These are phyloP conservation scores for Brachypteracias leptosomus DNA, from an alignment of 2,113 vertebrate genomes.

Conservation along the genomic window DNA sequence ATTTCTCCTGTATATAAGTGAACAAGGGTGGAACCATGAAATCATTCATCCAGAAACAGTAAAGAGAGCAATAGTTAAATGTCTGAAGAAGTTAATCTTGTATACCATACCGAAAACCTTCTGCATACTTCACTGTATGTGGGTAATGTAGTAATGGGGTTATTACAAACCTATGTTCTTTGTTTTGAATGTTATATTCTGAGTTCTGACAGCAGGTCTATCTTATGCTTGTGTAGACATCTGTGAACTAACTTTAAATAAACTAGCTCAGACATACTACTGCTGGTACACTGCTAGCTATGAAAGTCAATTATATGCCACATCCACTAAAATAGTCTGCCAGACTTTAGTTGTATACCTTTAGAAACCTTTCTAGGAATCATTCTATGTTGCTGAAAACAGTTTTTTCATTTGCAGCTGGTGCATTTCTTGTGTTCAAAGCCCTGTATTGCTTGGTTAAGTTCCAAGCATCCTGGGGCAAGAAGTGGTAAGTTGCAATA, in stretches of 20 bases:
- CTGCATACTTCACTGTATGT: background rate
- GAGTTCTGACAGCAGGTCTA: background rate
- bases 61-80: background rate
- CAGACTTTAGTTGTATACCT: background rate
- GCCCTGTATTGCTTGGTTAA: background rate
- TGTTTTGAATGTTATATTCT: background rate
- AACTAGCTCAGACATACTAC: background rate
- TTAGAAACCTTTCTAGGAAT: background rate
- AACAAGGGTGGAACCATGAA: background rate
- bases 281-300: no score
- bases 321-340: background rate
- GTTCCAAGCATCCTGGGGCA: background rate
- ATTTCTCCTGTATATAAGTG: background rate
- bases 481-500: background rate
- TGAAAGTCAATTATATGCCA: background rate
- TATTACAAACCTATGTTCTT: background rate
- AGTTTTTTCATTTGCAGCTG: background rate
- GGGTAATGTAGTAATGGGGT: background rate
- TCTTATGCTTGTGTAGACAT: background rate
- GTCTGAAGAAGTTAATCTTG: background rate
- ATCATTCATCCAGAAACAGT: background rate
- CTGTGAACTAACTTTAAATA: background rate
- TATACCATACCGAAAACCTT: background rate
- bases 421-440: background rate
- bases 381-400: background rate